A percentile compares a stretch with the other conserved stretches of the same genome.
phyloP scores from a whole-genome alignment of 30 jellyfish, hydroid and myxozoan species.

The Morbakka virulenta region DNA sequence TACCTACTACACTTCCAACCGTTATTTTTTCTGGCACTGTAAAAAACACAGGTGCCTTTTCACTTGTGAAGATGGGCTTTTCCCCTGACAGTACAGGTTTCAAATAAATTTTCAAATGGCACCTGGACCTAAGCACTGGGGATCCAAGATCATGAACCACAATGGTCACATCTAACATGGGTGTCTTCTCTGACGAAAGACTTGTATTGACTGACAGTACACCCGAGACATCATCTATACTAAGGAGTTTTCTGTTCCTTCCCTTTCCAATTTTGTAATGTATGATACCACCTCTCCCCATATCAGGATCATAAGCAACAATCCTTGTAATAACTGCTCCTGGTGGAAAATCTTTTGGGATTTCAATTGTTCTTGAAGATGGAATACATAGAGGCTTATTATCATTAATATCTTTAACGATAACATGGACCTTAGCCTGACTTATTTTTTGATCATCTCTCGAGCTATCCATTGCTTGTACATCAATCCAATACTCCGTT shows the following conservation, averaged over 20 bases:
- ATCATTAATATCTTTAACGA: conserved; percentile 78
- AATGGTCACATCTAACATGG: conserved; percentile 24
- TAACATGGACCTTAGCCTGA: conserved; percentile 51
- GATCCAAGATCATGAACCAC: conserved; percentile 51
- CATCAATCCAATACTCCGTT: conserved; percentile 21
- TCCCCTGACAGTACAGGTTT: conserved; percentile 25
- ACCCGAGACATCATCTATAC: conserved; percentile 48
- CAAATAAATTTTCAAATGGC: conserved; percentile 26
- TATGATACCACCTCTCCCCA: conserved; percentile 56
- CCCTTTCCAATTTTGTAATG: conserved; percentile 27
- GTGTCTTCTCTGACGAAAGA: conserved; percentile 3
- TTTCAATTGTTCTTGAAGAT: conserved; percentile 25
- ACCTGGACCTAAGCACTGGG: conserved; percentile 41
- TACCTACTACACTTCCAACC: neutral
- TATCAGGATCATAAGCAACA: conserved; percentile 75
- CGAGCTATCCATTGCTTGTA: conserved; percentile 82
- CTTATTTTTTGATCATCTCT: conserved; percentile 59
- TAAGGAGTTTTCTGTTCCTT: conserved; percentile 24
- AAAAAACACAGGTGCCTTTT: conserved; percentile 25
- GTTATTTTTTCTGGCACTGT: neutral
- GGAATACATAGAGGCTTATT: conserved; percentile 76
- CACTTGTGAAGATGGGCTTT: conserved; percentile 43
- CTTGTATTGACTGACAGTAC: conserved; percentile 28
- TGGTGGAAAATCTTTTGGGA: conserved; percentile 55
- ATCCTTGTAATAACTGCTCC: conserved; percentile 81